Base-by-base conservation (phyloP, 1,140 invertebrate species). In the Zaprionus inermis region DNA sequence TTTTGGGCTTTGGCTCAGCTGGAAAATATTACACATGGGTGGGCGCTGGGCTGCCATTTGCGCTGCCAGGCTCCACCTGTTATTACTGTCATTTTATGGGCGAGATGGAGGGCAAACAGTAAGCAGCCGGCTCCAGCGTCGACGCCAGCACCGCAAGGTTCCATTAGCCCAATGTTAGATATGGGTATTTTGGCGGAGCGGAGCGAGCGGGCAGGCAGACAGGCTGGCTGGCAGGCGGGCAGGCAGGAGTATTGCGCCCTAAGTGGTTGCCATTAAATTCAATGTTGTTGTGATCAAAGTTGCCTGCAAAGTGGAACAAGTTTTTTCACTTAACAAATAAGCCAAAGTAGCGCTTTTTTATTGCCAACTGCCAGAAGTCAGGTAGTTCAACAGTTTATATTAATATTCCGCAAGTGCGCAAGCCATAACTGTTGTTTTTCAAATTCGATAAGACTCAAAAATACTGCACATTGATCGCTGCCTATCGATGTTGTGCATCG, bases 91-190 rank as follows among this genome's bases (percentile, higher is more conserved):
- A 54, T 59, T 75, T 75, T 71, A 66, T 68, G 79, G 69, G 46
- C 65, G 61, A 76, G 66, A 75, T 81, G 76, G 63, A 61, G 73
- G 63, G 30, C 54, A 54, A 59, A 64, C 22, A 44, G 57, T 44
- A 30, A 55, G 30, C 51, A 38, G 67, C 41, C n/a, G 22, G 65
- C 24, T 14, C 63, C 51, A 16, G 76, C 73, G 65, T 16, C 22
- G 28, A 52, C n/a, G 6, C 38, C 38, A 44, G n/a, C 38, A 44
- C 38, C 38, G 71, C 24, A 30, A 60, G 66, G 49, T 79, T 86
- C 79, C 83, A 85, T 85, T 85, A 85, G 79, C 72, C 75, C 86
- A 86, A 78, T 75, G 73, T 72, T 76, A 56, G 56, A 61, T 63
- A 58, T 36, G 54, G 46, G 49, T 55, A 63, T 51, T 68, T 18